Conservation (phyloP, 2,888 invertebrate genomes). For the Teleogryllus oceanicus region DNA sequence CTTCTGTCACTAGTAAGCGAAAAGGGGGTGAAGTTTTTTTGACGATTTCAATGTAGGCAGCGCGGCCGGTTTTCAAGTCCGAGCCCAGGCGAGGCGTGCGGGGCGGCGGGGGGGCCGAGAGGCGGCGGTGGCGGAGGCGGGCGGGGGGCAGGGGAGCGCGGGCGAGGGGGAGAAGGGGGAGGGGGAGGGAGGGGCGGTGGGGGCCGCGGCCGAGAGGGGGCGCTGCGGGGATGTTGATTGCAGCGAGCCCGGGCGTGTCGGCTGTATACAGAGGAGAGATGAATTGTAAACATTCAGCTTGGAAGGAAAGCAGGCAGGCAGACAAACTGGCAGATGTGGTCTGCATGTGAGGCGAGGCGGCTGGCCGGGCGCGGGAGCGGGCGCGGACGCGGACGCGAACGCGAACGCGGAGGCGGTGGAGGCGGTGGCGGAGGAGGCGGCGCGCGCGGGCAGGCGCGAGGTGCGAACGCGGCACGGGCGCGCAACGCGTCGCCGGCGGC, state of each 20-base stretch:
- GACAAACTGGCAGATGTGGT: conserved; percentile 25
- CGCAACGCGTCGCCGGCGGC: not conserved
- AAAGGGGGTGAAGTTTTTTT: conserved; percentile 12
- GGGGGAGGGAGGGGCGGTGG: conserved; percentile 10
- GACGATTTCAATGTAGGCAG: conserved; percentile 18
- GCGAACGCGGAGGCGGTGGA: not conserved
- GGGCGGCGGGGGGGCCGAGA: not conserved
- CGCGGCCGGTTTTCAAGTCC: conserved; percentile 18
- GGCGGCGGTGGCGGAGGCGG: not conserved
- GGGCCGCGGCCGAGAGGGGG: conserved; percentile 11
- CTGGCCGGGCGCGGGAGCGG: conserved; percentile 20
- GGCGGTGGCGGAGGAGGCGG: not conserved
- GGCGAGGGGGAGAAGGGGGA: not conserved
- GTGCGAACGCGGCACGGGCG: not conserved
- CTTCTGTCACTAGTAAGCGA: conserved; percentile 3
- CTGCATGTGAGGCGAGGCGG: conserved; percentile 20
- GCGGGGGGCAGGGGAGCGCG: conserved; percentile 24
- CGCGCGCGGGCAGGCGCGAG: not conserved
- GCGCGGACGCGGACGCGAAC: not conserved
- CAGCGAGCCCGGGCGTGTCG: conserved; percentile 30
- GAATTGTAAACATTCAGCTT: conserved; percentile 36
- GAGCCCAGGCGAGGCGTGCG: not conserved
- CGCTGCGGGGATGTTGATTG: conserved; percentile 23
- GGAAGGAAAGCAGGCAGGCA: conserved; percentile 24
- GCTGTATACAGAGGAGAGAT: conserved; percentile 36